Evolutionary conservation across 2,113 vertebrate genomes (phyloP), one percentile per base, ranked within the genome.

Genomic region (Oncorhynchus tshawytscha): DNA sequence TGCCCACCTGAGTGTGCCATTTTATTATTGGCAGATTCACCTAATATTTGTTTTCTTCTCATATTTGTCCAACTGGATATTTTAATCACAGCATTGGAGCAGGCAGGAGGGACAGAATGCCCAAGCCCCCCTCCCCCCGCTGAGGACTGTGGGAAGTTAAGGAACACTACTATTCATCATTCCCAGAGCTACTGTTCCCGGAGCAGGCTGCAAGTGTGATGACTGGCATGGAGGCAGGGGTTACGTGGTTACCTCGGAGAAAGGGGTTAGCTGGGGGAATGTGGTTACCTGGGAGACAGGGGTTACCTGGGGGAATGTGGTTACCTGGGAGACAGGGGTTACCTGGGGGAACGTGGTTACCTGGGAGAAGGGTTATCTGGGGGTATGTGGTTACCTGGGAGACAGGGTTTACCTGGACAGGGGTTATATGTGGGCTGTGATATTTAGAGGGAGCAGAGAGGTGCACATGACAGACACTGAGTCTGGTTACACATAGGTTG

Each of bases 171-270:
- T 5, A 54, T 18, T 54, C 51, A 54, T 54, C 15, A 1, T 18
- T 54, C 51, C 16, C 51, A 54, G 51, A 54, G 51, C 51, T 11
- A 54, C 15, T 54, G 16, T 5, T 54, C 51, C 51, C 15, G 16
- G 65, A 81, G 79, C 83, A 90, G 90, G 91, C 86, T 93, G 91
- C 91, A 93, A 92, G 93, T 94, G 93, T 92, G 91, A 68, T 79
- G 82, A 81, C 84, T 54, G 16, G 75, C 80, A 84, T 70, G 82
- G 76, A 86, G 92, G 80, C 92, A 70, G 67, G 91, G 90, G 92
- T 39, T 39, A 34, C 31, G 5, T 34, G 31, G 31, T 34, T 39
- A 39, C 34, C 34, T 39, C 1, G 7, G 34, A 6, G 34, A 39
- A 7, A 29, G 27, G 29, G 29, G 29, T 31, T 31, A 31, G 1